phyloP scores from a whole-genome alignment of 2,113 vertebrate genomes.

The Lepisosteus osseus region DNA sequence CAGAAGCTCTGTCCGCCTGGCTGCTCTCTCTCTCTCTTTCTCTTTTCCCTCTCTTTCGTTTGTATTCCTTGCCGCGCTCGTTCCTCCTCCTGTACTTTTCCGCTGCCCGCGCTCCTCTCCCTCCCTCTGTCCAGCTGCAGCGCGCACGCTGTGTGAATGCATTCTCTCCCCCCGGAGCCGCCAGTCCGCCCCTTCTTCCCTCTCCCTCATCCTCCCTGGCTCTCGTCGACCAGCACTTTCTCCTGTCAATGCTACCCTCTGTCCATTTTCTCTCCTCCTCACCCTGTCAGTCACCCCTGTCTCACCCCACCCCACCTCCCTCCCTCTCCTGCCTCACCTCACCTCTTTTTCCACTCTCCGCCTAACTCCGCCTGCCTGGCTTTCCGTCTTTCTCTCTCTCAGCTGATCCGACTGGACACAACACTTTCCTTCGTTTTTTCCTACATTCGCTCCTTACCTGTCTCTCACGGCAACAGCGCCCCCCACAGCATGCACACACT shows the following conservation, averaged over 20 bases:
- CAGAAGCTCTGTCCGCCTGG: background rate
- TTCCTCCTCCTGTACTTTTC: conserved; percentile 24
- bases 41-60: background rate
- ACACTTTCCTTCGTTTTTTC: background rate
- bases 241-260: conserved; percentile 8
- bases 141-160: conserved; percentile 13
- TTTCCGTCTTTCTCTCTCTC: conserved; percentile 25
- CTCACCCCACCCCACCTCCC: conserved; percentile 5
- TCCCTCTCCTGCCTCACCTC: conserved; percentile 7
- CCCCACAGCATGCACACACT: background rate
- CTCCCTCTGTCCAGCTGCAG: conserved; percentile 35
- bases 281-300: conserved; percentile 19
- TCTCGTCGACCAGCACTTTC: conserved; percentile 1
- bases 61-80: background rate
- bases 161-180: conserved; percentile 18
- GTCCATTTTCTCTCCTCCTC: conserved; percentile 19
- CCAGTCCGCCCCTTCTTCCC: conserved; percentile 35
- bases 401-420: background rate
- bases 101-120: conserved; percentile 44
- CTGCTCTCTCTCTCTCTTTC: background rate
- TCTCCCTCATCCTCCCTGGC: conserved; percentile 8
- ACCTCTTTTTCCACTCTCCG: conserved; percentile 35
- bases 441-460: background rate
- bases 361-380: conserved; percentile 35
- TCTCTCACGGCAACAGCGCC: background rate